Percentiles rank a stretch among this genome's conserved stretches.
phyloP scores from a whole-genome alignment of 2,888 invertebrate genomes.

The Sylvicola cinctus region DNA sequence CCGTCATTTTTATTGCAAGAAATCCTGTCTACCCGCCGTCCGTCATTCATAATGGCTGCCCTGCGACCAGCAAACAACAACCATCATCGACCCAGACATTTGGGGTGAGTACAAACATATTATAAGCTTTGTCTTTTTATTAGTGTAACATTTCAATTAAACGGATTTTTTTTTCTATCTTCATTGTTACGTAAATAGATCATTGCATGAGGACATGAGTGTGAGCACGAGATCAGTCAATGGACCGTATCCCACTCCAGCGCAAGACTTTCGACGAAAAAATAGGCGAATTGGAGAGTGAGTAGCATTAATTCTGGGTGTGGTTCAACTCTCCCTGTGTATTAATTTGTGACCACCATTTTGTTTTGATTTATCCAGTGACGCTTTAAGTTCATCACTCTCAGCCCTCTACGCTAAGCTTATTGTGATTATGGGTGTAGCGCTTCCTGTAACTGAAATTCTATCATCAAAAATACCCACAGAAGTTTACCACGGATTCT shows the following conservation, averaged over 20 bases:
- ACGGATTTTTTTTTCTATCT: neutral
- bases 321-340: neutral
- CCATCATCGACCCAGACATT: conserved; percentile 33
- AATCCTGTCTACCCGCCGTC: conserved; percentile 27
- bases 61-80: conserved; percentile 37
- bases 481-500: conserved; percentile 65
- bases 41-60: conserved; percentile 41
- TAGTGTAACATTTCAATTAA: neutral
- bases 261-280: conserved; percentile 18
- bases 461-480: conserved; percentile 56
- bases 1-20: conserved; percentile 24
- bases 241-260: neutral
- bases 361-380: conserved; percentile 24
- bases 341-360: neutral
- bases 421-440: conserved; percentile 62
- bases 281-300: conserved; percentile 28
- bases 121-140: conserved; percentile 10
- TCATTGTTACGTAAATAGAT: neutral
- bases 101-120: conserved; percentile 19
- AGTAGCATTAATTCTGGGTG: conserved; percentile 11
- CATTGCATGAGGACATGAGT: neutral
- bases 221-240: neutral
- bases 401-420: conserved; percentile 73
- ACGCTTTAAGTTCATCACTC: conserved; percentile 48
- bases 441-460: conserved; percentile 73